Evolutionary conservation across 1,140 invertebrate genomes (phyloP).

Genomic region (Euura lappo): DNA sequence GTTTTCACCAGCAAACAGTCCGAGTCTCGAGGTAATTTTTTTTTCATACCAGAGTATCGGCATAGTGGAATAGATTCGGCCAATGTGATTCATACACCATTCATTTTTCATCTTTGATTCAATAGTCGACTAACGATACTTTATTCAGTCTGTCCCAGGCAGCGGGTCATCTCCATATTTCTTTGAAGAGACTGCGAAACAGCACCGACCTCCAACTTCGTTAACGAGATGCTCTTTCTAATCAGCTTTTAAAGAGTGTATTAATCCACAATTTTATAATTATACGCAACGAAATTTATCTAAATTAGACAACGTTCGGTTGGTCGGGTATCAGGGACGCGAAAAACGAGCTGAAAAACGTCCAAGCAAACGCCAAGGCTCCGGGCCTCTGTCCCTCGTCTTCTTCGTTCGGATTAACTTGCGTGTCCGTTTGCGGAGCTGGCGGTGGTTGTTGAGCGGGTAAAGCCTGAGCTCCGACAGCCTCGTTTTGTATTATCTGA

Average conservation of each 20-base stretch:
- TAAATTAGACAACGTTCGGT: constrained; percentile 64
- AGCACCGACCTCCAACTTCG: too few species aligned
- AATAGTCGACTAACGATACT: too few species aligned
- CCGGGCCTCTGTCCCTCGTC: constrained; percentile 65
- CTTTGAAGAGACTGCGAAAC: too few species aligned
- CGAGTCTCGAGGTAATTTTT: too few species aligned
- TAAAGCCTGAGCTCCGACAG: constrained; percentile 25
- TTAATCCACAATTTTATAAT: not conserved
- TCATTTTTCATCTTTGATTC: too few species aligned
- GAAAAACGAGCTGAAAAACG: constrained; percentile 78
- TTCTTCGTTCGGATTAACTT: constrained; percentile 45
- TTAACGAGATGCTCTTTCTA: not conserved
- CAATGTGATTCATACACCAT: too few species aligned
- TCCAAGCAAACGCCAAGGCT: constrained; percentile 72
- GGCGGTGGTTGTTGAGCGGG: constrained; percentile 28
- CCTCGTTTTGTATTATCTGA: constrained; percentile 43
- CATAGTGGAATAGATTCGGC: too few species aligned
- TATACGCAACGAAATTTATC: not conserved
- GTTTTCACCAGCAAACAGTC: too few species aligned
- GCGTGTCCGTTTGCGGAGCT: constrained; percentile 34
- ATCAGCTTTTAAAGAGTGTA: not conserved
- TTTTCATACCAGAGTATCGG: too few species aligned
- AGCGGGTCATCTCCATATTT: too few species aligned
- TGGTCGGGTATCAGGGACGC: constrained; percentile 79
- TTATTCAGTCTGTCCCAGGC: too few species aligned